Percentiles rank a stretch among this genome's conserved stretches.
phyloP scores from a whole-genome alignment of 2,888 invertebrate species.

The Campoplex nolae region DNA sequence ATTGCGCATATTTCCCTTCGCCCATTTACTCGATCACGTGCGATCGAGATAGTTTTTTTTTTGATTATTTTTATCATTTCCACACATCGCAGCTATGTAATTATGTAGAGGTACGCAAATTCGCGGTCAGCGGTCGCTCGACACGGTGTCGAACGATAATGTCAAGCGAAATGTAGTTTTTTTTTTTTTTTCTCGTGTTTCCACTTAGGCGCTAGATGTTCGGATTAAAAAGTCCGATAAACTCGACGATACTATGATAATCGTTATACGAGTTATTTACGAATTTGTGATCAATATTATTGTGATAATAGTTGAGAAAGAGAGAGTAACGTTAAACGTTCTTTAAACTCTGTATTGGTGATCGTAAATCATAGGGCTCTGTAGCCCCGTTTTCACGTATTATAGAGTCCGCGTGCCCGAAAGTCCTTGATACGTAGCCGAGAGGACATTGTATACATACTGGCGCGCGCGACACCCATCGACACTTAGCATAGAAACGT shows the following conservation, averaged over 20 bases:
- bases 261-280: slow-evolving; percentile 17
- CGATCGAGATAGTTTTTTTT: neutral
- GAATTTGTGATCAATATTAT: slow-evolving; percentile 37
- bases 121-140: slow-evolving; percentile 17
- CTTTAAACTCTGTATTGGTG: slow-evolving; percentile 49
- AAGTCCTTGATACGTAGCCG: slow-evolving; percentile 68
- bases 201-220: neutral
- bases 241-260: neutral
- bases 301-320: slow-evolving; percentile 42
- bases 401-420: slow-evolving; percentile 58
- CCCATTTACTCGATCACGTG: slow-evolving; percentile 1
- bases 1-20: neutral
- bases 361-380: slow-evolving; percentile 55
- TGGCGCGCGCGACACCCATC: slow-evolving; percentile 27
- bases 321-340: slow-evolving; percentile 43
- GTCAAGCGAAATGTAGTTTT: neutral
- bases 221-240: slow-evolving; percentile 29
- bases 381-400: neutral
- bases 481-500: slow-evolving; percentile 9
- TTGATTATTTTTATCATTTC: neutral
- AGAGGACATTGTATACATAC: slow-evolving; percentile 53
- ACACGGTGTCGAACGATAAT: neutral
- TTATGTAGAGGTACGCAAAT: slow-evolving; percentile 6
- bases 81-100: slow-evolving; percentile 7
- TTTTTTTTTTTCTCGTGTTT: neutral